phyloP scores from a whole-genome alignment of 2,888 invertebrate species.

The Dicyrtoma fusca region DNA sequence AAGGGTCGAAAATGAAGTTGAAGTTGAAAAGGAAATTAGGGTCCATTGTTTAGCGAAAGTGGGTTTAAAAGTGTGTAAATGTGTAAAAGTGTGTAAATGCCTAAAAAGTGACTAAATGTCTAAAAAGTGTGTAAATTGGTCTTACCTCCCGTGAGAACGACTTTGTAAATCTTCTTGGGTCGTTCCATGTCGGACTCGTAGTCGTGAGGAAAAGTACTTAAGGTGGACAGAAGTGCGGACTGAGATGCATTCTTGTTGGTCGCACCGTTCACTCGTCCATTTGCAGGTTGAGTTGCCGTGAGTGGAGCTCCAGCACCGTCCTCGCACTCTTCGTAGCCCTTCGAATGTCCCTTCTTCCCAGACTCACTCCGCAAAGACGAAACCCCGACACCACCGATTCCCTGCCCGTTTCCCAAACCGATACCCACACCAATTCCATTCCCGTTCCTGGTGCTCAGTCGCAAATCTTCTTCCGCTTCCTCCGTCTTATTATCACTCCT shows the following conservation, averaged over 20 bases:
- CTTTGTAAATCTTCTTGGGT: slow-evolving; percentile 74
- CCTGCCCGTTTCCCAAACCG: no score
- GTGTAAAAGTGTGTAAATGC: neutral
- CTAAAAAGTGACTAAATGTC: neutral
- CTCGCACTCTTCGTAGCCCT: neutral
- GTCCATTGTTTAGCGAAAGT: no score
- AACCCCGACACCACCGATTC: neutral
- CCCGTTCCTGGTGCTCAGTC: slow-evolving; percentile 24
- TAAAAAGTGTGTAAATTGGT: slow-evolving; percentile 48
- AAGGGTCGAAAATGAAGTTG: no score
- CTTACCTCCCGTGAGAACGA: slow-evolving; percentile 89
- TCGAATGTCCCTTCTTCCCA: neutral
- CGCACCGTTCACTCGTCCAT: no score
- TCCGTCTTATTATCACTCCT: neutral
- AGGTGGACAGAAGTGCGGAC: slow-evolving; percentile 1
- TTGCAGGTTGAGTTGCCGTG: no score
- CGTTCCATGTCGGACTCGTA: slow-evolving; percentile 45
- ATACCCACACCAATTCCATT: neutral
- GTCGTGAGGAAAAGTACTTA: slow-evolving; percentile 12
- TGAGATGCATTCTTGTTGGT: no score
- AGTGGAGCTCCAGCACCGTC: neutral
- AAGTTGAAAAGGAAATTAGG: no score
- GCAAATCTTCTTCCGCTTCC: slow-evolving; percentile 4
- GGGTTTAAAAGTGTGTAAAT: neutral
- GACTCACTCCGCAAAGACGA: neutral